These are phyloP conservation scores for Gadus chalcogrammus DNA, from an alignment of 2,113 vertebrate species.

Conservation along the genomic window DNA sequence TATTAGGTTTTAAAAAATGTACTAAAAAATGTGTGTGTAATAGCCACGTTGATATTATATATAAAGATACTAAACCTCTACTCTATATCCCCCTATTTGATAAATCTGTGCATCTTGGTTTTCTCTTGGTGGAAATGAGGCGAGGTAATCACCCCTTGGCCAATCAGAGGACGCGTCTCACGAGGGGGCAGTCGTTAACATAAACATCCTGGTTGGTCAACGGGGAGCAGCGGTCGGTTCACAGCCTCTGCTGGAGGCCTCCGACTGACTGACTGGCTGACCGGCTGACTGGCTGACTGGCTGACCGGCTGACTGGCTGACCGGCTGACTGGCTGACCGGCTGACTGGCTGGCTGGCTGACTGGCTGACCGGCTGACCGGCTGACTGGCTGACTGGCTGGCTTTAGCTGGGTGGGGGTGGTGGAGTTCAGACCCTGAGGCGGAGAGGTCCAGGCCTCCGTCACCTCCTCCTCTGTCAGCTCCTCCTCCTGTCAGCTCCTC, in stretches of 20 bases:
- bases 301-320: constrained; percentile 1
- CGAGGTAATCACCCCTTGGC: constrained; percentile 71
- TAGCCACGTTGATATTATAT: constrained; percentile 42
- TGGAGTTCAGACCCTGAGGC: no score
- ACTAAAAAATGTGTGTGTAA: constrained; percentile 19
- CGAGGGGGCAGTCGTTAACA: constrained; percentile 73
- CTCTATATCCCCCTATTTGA: neutral
- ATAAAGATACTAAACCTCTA: constrained; percentile 28
- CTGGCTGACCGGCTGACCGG: neutral
- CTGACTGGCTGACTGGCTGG: constrained; percentile 25
- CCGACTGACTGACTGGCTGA: constrained; percentile 44
- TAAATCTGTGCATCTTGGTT: constrained; percentile 56
- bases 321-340: constrained; percentile 25
- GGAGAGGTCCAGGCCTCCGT: neutral
- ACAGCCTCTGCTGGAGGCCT: constrained; percentile 50
- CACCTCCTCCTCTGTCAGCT: neutral
- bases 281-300: constrained; percentile 17
- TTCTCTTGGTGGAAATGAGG: constrained; percentile 67
- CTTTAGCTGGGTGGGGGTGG: no score
- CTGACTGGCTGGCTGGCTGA: constrained; percentile 34
- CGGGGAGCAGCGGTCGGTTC: constrained; percentile 55
- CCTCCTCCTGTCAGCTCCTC: no score
- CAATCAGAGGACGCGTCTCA: constrained; percentile 69
- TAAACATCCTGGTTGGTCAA: constrained; percentile 73
- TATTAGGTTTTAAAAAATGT: no score